These are phyloP conservation scores for Lasiurus borealis DNA, from an alignment of 2,113 vertebrate species.

Conservation along the genomic window DNA sequence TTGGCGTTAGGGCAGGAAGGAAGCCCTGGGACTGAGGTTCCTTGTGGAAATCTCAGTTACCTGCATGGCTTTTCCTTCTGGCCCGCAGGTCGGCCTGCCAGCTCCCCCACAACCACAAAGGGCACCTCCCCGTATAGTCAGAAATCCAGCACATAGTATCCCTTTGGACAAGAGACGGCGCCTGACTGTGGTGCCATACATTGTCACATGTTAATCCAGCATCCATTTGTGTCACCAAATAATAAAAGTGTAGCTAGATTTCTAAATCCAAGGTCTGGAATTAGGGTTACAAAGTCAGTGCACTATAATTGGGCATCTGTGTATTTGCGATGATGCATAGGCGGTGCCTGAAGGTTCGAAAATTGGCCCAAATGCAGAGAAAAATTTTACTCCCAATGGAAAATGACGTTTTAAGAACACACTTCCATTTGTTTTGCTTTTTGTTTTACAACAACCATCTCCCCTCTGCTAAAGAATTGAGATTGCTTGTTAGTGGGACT, in stretches of 20 bases:
- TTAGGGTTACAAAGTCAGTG: not conserved
- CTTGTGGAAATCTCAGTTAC: not conserved
- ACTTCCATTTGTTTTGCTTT: not conserved
- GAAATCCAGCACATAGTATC: not conserved
- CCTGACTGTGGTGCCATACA: rapidly evolving
- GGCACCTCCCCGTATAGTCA: not conserved
- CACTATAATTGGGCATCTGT: not conserved
- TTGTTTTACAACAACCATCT: not conserved
- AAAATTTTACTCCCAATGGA: not conserved
- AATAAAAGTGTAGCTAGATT: not conserved
- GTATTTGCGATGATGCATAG: not conserved
- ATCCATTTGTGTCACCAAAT: not conserved
- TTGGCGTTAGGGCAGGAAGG: not conserved
- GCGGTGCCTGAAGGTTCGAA: not conserved
- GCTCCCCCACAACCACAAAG: not conserved
- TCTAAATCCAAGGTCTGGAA: not conserved
- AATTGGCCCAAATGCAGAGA: not conserved
- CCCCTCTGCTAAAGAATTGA: not conserved
- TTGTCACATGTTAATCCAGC: not conserved
- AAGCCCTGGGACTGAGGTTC: not conserved
- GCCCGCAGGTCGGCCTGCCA: not conserved
- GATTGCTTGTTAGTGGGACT: not conserved
- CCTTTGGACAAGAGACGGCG: not conserved
- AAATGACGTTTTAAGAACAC: not conserved
- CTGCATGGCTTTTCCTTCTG: not conserved